Evolutionary conservation across 1,140 invertebrate species (phyloP).

Genomic region (Limonius californicus): DNA sequence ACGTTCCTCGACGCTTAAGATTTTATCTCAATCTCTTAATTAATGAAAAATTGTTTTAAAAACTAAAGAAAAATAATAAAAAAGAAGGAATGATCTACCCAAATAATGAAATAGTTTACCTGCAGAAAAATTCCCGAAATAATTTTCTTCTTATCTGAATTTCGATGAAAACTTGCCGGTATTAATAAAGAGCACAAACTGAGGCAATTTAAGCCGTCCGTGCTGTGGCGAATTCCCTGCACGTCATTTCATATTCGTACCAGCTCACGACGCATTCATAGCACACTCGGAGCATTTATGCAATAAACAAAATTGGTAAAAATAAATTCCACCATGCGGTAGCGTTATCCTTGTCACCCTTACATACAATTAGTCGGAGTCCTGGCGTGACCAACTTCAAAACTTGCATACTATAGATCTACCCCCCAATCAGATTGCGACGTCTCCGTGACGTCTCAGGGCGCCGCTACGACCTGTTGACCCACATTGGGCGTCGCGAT

Average conservation of each 20-base stretch:
- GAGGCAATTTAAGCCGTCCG: not conserved
- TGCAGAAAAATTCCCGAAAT: too few species aligned
- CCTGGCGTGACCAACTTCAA: conserved; percentile 1
- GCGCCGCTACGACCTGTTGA: conserved; percentile 8
- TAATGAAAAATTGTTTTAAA: too few species aligned
- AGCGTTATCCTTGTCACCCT: conserved; percentile 5
- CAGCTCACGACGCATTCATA: not conserved
- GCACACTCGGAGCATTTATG: too few species aligned
- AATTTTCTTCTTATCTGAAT: too few species aligned
- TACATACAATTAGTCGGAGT: not conserved
- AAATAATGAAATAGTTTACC: too few species aligned
- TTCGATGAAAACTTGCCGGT: too few species aligned
- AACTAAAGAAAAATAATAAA: too few species aligned
- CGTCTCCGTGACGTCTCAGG: conserved; percentile 4
- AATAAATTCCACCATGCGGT: not conserved
- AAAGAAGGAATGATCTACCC: too few species aligned
- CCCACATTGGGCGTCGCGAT: not conserved
- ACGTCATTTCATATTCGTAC: conserved; percentile 6
- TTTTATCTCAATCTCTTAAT: too few species aligned
- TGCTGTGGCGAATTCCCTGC: not conserved
- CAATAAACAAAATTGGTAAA: not conserved
- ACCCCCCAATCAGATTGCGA: not conserved
- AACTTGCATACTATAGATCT: not conserved
- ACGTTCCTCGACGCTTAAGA: too few species aligned
- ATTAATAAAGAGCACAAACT: not conserved